A percentile compares a stretch with the other conserved stretches of the same genome.
These are phyloP conservation scores for Temnothorax ravouxi DNA, from an alignment of 2,888 invertebrate species.

Conservation along the genomic window DNA sequence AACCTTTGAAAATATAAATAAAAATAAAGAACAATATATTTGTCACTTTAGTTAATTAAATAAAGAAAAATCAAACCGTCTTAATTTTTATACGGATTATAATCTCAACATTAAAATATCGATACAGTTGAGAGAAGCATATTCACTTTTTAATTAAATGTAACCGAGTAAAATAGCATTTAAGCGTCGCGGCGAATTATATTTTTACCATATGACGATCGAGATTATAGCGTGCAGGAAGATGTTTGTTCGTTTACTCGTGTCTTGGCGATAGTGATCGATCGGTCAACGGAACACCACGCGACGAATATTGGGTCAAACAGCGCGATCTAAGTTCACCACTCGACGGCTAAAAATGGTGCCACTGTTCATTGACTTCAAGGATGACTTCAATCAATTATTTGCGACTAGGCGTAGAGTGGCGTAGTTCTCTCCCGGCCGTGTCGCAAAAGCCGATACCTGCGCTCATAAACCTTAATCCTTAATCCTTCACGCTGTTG, in stretches of 20 bases:
- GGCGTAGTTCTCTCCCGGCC: slow-evolving; percentile 16
- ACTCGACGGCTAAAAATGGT: slow-evolving; percentile 47
- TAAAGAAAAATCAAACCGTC: not conserved
- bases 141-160: not conserved
- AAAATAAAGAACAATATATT: not conserved
- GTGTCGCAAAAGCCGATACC: slow-evolving; percentile 7
- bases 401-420: slow-evolving; percentile 46
- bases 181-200: not conserved
- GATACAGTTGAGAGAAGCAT: not conserved
- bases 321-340: slow-evolving; percentile 45
- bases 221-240: slow-evolving; percentile 2
- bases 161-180: not conserved
- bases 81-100: not conserved
- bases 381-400: slow-evolving; percentile 48
- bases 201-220: slow-evolving; percentile 1
- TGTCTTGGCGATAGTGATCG: slow-evolving; percentile 36
- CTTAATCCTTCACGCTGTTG: slow-evolving; percentile 33
- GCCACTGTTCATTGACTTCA: slow-evolving; percentile 48
- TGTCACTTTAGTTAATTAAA: not conserved
- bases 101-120: not conserved
- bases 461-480: slow-evolving; percentile 32
- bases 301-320: slow-evolving; percentile 48
- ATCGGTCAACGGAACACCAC: slow-evolving; percentile 38
- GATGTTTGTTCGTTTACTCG: slow-evolving; percentile 20
- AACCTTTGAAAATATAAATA: not conserved